phyloP scores from a whole-genome alignment of 2,797 vertebrate genomes.

The Chromis chromis region DNA sequence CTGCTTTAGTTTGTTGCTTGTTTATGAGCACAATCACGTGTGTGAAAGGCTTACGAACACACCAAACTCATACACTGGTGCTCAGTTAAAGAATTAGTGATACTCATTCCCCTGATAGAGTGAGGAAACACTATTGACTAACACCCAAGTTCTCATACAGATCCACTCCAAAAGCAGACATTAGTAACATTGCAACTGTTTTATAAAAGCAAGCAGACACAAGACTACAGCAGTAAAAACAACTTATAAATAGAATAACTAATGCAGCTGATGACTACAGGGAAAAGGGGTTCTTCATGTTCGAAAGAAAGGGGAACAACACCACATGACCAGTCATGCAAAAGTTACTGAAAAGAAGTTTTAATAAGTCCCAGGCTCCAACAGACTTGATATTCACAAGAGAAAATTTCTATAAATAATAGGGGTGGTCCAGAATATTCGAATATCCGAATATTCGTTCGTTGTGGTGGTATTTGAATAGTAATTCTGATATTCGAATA shows the following conservation, averaged over 20 bases:
- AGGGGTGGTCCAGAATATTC: no score
- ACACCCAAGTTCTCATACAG: conserved; percentile 5
- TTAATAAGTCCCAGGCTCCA: conserved; percentile 12
- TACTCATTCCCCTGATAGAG: not conserved
- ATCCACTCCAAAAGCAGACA: conserved; percentile 1
- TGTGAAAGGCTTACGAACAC: not conserved
- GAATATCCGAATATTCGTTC: no score
- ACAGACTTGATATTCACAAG: conserved; percentile 12
- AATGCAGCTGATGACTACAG: not conserved
- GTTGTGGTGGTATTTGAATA: no score
- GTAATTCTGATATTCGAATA: no score
- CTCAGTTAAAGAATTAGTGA: conserved; percentile 14
- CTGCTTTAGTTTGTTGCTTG: conserved; percentile 10
- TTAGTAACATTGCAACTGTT: not conserved
- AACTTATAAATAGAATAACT: not conserved
- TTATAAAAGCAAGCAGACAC: not conserved
- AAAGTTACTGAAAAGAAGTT: conserved; percentile 21
- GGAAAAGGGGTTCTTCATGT: conserved; percentile 5
- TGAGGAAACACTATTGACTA: not conserved
- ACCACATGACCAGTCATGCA: conserved; percentile 38
- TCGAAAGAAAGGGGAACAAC: conserved; percentile 32
- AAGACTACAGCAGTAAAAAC: not conserved
- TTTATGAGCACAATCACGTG: conserved; percentile 3
- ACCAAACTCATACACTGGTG: not conserved
- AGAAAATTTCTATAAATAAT: conserved; percentile 15